Conservation (phyloP, 2,888 invertebrate species). For the Mesorhabditis belari region DNA sequence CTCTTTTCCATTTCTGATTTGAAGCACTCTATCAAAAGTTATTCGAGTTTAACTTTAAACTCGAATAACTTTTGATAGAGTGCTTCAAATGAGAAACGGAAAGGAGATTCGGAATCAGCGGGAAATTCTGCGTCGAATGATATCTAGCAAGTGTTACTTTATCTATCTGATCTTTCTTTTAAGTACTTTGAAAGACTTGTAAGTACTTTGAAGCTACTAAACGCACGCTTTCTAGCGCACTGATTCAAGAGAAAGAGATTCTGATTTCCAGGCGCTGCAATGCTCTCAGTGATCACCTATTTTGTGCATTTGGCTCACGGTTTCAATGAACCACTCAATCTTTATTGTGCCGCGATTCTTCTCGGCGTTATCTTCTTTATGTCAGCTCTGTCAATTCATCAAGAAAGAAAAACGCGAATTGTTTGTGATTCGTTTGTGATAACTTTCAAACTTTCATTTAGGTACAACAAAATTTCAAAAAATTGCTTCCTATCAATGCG, state of each 20-base stretch:
- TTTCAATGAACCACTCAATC: slow-evolving; percentile 44
- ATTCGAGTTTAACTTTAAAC: no score
- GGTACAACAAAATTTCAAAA: slow-evolving; percentile 42
- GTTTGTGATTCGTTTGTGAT: slow-evolving; percentile 10
- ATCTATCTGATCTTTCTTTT: neutral
- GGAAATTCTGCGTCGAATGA: no score
- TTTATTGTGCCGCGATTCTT: slow-evolving; percentile 47
- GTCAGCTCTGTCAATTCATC: slow-evolving; percentile 45
- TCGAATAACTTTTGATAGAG: no score
- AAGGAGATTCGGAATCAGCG: no score
- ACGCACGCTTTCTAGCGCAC: no score
- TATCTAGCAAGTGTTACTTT: no score
- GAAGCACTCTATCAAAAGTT: no score
- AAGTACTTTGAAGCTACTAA: neutral
- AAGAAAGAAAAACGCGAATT: slow-evolving; percentile 44
- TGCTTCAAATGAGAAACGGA: no score
- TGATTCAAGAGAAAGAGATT: neutral
- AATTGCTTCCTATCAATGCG: slow-evolving; percentile 39
- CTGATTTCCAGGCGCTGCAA: slow-evolving; percentile 25
- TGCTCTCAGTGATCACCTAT: slow-evolving; percentile 43
- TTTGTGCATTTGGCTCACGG: slow-evolving; percentile 49
- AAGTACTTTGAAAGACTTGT: no score
- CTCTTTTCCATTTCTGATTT: no score
- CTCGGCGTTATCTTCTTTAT: slow-evolving; percentile 43
- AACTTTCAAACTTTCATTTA: slow-evolving; percentile 4